These are phyloP conservation scores for Balanococcus diminutus DNA, from an alignment of 2,888 invertebrate genomes.

Conservation along the genomic window DNA sequence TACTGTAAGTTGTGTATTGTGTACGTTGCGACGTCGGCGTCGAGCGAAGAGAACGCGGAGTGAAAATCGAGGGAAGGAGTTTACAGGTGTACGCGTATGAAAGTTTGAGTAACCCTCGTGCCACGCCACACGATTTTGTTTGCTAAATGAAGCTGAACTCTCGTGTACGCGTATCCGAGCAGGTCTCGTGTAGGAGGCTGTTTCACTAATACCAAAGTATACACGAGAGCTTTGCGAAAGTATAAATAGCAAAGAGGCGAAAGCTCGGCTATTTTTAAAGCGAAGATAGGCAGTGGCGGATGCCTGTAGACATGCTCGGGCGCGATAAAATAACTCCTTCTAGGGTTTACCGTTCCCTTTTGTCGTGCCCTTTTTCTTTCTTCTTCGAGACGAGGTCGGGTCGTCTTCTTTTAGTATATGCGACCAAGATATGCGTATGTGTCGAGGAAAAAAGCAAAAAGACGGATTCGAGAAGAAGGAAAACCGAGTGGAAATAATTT, in stretches of 20 bases:
- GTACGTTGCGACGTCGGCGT: not conserved
- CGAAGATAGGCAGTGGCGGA: not conserved
- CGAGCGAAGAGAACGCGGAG: not conserved
- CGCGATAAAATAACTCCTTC: not conserved
- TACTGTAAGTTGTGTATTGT: not conserved
- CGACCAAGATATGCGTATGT: not conserved
- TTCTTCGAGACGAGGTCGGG: not conserved
- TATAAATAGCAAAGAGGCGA: not conserved
- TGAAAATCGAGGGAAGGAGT: not conserved
- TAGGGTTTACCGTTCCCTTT: not conserved
- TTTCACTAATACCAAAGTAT: not conserved
- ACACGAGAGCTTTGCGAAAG: not conserved
- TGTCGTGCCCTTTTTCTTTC: not conserved
- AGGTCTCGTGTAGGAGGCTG: not conserved
- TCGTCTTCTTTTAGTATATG: not conserved
- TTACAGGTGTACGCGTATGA: not conserved
- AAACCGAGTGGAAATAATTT: constrained; percentile 21
- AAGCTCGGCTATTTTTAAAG: not conserved
- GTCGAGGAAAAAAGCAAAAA: not conserved
- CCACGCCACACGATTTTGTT: not conserved
- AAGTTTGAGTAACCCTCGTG: constrained; percentile 1
- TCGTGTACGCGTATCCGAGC: not conserved
- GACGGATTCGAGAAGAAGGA: not conserved
- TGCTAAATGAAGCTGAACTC: constrained; percentile 1
- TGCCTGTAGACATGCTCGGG: not conserved